phyloP scores from a whole-genome alignment of 2,113 vertebrate genomes.

The Entomyzon cyanotis region DNA sequence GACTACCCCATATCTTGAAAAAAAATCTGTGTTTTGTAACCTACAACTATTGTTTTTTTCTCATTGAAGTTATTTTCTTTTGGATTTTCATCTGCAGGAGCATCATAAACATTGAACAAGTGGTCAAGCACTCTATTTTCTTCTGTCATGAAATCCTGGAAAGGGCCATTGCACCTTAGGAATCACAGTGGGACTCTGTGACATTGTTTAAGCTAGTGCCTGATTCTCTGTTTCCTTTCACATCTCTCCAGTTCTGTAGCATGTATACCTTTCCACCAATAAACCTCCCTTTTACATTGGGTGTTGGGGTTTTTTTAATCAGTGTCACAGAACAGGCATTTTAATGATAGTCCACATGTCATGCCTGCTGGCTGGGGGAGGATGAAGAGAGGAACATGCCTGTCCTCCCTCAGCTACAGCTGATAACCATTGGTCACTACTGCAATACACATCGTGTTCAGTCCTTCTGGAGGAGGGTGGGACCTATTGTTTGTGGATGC shows the following conservation, averaged over 20 bases:
- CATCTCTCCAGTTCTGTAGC: background rate
- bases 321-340: background rate
- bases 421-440: background rate
- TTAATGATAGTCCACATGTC: rapidly evolving
- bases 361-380: background rate
- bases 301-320: background rate
- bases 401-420: background rate
- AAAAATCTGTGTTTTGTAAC: background rate
- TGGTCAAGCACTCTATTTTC: background rate
- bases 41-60: background rate
- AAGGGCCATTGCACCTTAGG: background rate
- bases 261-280: background rate
- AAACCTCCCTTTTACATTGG: background rate
- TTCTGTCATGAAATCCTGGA: background rate
- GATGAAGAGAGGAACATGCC: background rate
- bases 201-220: background rate
- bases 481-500: background rate
- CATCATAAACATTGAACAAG: background rate
- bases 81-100: background rate
- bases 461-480: too few species aligned
- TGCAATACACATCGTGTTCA: background rate
- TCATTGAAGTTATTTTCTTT: background rate
- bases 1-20: background rate
- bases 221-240: background rate
- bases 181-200: background rate